phyloP scores from a whole-genome alignment of 2,888 invertebrate genomes.

The Callosobruchus maculatus region DNA sequence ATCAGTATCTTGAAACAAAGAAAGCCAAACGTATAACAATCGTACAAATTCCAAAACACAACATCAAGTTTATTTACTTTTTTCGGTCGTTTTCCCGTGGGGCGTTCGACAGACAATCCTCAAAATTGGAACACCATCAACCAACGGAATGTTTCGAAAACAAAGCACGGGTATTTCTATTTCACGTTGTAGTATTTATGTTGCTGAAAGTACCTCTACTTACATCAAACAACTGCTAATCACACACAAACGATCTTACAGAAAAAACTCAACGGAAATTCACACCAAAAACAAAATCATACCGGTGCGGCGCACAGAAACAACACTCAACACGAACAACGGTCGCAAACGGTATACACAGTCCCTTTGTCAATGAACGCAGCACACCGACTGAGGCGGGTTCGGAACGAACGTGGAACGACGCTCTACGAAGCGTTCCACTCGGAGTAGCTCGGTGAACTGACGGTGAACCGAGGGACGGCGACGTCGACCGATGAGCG shows the following conservation, averaged over 20 bases:
- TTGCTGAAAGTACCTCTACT: slow-evolving; percentile 19
- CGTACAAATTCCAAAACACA: slow-evolving; percentile 4
- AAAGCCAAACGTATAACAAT: slow-evolving; percentile 13
- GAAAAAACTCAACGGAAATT: slow-evolving; percentile 10
- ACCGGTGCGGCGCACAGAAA: slow-evolving; percentile 8
- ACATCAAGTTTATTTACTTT: slow-evolving; percentile 21
- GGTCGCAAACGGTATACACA: slow-evolving; percentile 1
- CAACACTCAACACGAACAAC: background rate
- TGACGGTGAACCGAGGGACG: slow-evolving; percentile 8
- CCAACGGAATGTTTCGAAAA: slow-evolving; percentile 18
- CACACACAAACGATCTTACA: slow-evolving; percentile 9
- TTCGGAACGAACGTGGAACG: slow-evolving; percentile 3
- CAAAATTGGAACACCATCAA: slow-evolving; percentile 15
- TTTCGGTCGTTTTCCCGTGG: slow-evolving; percentile 18
- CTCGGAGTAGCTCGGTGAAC: slow-evolving; percentile 2
- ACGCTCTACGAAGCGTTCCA: slow-evolving; percentile 4
- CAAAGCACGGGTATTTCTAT: slow-evolving; percentile 13
- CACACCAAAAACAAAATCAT: slow-evolving; percentile 12
- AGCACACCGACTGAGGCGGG: background rate
- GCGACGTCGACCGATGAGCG: background rate
- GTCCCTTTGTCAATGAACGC: slow-evolving; percentile 6
- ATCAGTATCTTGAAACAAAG: slow-evolving; percentile 8
- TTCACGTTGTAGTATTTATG: slow-evolving; percentile 8
- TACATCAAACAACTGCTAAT: slow-evolving; percentile 10
- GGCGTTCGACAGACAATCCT: slow-evolving; percentile 18